Base-by-base conservation (phyloP, 2,888 invertebrate genomes). In the Meloe dianella region DNA sequence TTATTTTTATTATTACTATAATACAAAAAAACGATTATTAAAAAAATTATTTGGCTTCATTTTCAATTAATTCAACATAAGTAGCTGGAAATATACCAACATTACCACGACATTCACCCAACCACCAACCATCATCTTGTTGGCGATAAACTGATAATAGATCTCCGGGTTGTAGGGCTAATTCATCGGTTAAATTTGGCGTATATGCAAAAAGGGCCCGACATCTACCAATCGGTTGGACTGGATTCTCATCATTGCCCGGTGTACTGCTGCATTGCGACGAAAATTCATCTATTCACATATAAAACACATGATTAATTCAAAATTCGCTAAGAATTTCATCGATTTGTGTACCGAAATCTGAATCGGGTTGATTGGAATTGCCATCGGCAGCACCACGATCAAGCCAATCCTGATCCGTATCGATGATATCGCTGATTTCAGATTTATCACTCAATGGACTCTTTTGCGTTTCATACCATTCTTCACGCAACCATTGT, bases 51-150 rank as follows among this genome's bases (percentile, higher is more conserved):
- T 35, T 35, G 38, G 27, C 30, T 59, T 32, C 59, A 32, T 38
- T 38, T 35, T 62, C 62, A 22, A 54, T 62, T 56, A 94, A 91
- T 85, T 96, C 93, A 9, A 97, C 96, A 80, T 97, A 97, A 0
- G 96, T 96, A 0, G 96, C 96, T 0, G 97, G 97, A 80, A 97
- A 97, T 75, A 96, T 95, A 29, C 97, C 97, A 69, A 93, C 90
- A 70, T 89, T 88, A 56, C 96, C 94, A 77, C 91, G 90, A 65
- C 95, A 87, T 77, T 96, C 94, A 3, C 96, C 97, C 66, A 94
- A 88, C 96, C 96, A 97, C 97, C 97, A 97, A 41, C 95, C 96
- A 79, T 96, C 95, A 35, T 92, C 93, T 82, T 95, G 95, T 80
- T 96, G 96, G 77, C 93, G 91, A 81, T 94, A 94, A 41, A 97